Conservation (phyloP, 2,797 vertebrate genomes). For the Epinephelus malabaricus region DNA sequence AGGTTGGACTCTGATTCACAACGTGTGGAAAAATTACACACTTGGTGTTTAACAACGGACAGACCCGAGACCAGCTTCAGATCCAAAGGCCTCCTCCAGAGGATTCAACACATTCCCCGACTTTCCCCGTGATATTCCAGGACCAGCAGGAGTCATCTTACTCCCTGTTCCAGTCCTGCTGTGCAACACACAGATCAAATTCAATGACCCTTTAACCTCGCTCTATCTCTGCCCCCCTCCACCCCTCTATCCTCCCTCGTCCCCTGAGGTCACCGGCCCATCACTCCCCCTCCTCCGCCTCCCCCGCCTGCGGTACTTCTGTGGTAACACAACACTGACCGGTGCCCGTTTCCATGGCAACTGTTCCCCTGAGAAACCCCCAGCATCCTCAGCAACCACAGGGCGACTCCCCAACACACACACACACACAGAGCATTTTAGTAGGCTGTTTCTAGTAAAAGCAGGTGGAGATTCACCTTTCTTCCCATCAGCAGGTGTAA, state of each 20-base stretch:
- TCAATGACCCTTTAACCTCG: conserved; percentile 86
- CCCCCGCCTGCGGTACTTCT: conserved; percentile 69
- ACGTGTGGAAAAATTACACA: conserved; percentile 7
- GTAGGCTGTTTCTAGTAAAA: conserved; percentile 73
- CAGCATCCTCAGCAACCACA: conserved; percentile 78
- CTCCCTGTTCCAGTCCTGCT: conserved; percentile 61
- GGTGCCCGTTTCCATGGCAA: conserved; percentile 83
- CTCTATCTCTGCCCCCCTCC: conserved; percentile 65
- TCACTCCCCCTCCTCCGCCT: conserved; percentile 50
- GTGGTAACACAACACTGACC: conserved; percentile 88
- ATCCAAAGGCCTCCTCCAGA: conserved; percentile 12
- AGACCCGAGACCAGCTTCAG: conserved; percentile 6
- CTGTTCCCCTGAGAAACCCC: conserved; percentile 78
- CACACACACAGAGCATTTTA: conserved; percentile 56
- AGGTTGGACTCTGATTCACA: background rate
- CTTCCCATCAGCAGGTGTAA: conserved; percentile 78
- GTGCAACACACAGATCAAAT: conserved; percentile 78
- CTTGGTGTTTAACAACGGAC: conserved; percentile 5
- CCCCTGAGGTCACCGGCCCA: conserved; percentile 76
- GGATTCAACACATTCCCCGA: conserved; percentile 47
- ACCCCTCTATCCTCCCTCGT: conserved; percentile 53
- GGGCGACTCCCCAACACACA: conserved; percentile 57
- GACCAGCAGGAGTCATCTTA: conserved; percentile 68
- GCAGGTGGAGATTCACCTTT: conserved; percentile 73
- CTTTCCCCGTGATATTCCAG: conserved; percentile 57